Percentiles rank a stretch among this genome's conserved stretches.
These are phyloP conservation scores for Agapostemon virescens DNA, from an alignment of 2,888 invertebrate species.

Conservation along the genomic window DNA sequence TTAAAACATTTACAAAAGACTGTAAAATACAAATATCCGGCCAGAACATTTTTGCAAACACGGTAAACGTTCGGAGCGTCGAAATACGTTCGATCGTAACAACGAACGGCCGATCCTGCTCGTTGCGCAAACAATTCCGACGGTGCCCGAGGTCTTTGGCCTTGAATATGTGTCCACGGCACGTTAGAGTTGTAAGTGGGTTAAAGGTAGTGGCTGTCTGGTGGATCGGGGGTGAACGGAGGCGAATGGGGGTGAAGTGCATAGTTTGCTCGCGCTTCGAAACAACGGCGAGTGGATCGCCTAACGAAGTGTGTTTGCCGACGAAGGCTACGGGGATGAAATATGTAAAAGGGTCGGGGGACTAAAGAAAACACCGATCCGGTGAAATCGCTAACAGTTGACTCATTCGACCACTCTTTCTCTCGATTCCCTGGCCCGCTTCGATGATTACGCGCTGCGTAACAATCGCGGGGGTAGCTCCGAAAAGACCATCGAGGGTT, in stretches of 20 bases:
- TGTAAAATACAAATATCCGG: not conserved
- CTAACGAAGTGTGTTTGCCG: slow-evolving; percentile 66
- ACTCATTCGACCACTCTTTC: slow-evolving; percentile 46
- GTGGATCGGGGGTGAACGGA: not conserved
- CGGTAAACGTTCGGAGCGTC: not conserved
- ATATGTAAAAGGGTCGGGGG: slow-evolving; percentile 35
- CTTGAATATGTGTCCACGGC: slow-evolving; percentile 59
- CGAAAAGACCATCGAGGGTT: slow-evolving; percentile 10
- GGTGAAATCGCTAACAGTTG: slow-evolving; percentile 69
- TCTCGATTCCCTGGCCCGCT: slow-evolving; percentile 29
- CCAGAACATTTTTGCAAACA: not conserved
- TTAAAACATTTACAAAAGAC: not conserved
- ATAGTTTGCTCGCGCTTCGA: slow-evolving; percentile 66
- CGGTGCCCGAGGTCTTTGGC: slow-evolving; percentile 50
- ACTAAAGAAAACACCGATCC: slow-evolving; percentile 68
- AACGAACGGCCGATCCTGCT: not conserved
- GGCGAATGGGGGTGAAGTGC: slow-evolving; percentile 60
- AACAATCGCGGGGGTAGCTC: slow-evolving; percentile 29
- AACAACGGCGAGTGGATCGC: slow-evolving; percentile 64
- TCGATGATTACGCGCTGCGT: slow-evolving; percentile 22
- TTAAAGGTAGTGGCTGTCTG: slow-evolving; percentile 66
- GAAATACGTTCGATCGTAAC: not conserved
- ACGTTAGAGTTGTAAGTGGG: slow-evolving; percentile 67
- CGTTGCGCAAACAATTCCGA: slow-evolving; percentile 47
- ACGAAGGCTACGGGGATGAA: slow-evolving; percentile 45